A percentile compares a stretch with the other conserved stretches of the same genome.
phyloP scores from a whole-genome alignment of 2,113 vertebrate genomes.

The Otolemur garnettii region DNA sequence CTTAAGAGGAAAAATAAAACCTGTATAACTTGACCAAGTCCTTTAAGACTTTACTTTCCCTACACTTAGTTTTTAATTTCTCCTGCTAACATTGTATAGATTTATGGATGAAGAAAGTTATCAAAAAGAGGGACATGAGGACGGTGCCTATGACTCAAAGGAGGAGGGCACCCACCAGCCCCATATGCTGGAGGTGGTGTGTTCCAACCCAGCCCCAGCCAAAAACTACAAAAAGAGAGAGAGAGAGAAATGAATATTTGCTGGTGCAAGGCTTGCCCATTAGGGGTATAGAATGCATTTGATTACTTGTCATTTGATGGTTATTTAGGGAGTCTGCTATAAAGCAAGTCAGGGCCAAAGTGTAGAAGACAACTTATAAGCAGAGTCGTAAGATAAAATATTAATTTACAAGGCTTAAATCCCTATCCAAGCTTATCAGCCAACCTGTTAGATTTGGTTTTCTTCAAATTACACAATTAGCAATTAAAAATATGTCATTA shows the following conservation, averaged over 20 bases:
- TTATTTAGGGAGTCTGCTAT: slow-evolving; percentile 35
- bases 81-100: slow-evolving; percentile 58
- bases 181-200: no score
- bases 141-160: no score
- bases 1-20: background rate
- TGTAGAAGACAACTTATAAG: slow-evolving; percentile 40
- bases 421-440: background rate
- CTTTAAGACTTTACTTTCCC: slow-evolving; percentile 66
- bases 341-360: background rate
- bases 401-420: slow-evolving; percentile 48
- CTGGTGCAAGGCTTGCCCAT: slow-evolving; percentile 53
- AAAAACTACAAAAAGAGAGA: no score
- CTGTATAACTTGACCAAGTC: background rate
- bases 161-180: no score
- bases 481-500: slow-evolving; percentile 41
- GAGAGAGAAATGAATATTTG: slow-evolving; percentile 69
- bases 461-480: slow-evolving; percentile 1
- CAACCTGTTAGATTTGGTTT: slow-evolving; percentile 19
- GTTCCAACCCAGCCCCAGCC: no score
- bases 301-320: slow-evolving; percentile 57
- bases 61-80: slow-evolving; percentile 18
- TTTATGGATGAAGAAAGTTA: slow-evolving; percentile 75
- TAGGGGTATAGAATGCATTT: slow-evolving; percentile 63
- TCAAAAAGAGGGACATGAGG: slow-evolving; percentile 67
- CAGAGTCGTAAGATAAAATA: slow-evolving; percentile 14